A percentile compares a stretch with the other conserved stretches of the same genome.
Conservation (phyloP, 1,140 invertebrate genomes). For the Ceratosolen solmsi region DNA sequence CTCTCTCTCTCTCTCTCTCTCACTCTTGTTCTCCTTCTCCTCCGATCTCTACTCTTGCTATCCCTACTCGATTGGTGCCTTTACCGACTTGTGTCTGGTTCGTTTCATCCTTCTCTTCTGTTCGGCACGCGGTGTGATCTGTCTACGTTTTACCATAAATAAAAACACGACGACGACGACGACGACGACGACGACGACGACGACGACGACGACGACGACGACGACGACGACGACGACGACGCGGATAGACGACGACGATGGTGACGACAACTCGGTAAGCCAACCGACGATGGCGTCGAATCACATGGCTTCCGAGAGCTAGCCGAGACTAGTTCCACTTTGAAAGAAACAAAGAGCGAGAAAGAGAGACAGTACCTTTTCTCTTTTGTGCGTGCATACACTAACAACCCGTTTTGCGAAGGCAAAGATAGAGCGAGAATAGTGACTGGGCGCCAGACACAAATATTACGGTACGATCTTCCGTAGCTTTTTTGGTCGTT, state of each 20-base stretch:
- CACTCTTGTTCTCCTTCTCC: neutral
- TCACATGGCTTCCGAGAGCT: neutral
- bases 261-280: neutral
- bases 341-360: neutral
- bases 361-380: neutral
- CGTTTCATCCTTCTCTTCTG: neutral
- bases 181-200: neutral
- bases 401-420: neutral
- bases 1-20: constrained; percentile 47
- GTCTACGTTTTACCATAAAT: neutral
- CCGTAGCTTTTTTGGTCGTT: neutral
- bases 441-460: neutral
- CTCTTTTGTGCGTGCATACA: neutral
- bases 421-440: neutral
- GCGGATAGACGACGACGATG: neutral
- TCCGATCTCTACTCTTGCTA: neutral
- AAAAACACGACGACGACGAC: neutral
- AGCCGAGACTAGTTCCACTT: constrained; percentile 7
- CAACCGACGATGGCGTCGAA: neutral
- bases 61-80: constrained; percentile 12
- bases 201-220: neutral
- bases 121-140: neutral
- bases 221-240: neutral
- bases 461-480: neutral
- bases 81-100: neutral